phyloP scores from a whole-genome alignment of 2,888 invertebrate species.

The Synanthedon formicaeformis region DNA sequence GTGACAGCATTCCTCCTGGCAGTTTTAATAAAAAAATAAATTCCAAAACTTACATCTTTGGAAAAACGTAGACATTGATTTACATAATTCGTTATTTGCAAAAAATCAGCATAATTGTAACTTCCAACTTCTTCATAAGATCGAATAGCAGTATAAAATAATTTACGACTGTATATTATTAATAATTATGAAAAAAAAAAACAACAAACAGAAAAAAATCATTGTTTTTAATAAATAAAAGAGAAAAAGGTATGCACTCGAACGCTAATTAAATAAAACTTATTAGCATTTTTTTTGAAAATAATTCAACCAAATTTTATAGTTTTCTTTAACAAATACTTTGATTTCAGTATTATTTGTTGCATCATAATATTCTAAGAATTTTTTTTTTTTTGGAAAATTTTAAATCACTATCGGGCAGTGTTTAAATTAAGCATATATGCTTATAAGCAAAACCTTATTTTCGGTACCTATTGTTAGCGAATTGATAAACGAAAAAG shows the following conservation, averaged over 20 bases:
- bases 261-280: neutral
- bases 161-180: neutral
- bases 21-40: constrained; percentile 37
- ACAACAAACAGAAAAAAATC: neutral
- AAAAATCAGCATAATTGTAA: neutral
- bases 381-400: no score
- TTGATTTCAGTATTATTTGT: no score
- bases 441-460: no score
- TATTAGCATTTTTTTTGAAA: neutral
- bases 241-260: neutral
- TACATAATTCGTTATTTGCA: constrained; percentile 1
- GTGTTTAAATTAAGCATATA: no score
- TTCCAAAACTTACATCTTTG: constrained; percentile 43
- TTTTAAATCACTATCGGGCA: no score
- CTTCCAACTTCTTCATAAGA: neutral
- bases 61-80: constrained; percentile 28
- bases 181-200: neutral
- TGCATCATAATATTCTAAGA: no score
- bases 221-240: neutral
- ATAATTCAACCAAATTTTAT: no score
- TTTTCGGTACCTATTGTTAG: no score
- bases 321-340: no score
- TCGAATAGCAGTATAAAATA: neutral
- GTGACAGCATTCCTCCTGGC: constrained; percentile 25
- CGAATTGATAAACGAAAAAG: no score